phyloP scores from a whole-genome alignment of 2,797 vertebrate species.

The Melanotaenia nigrans region DNA sequence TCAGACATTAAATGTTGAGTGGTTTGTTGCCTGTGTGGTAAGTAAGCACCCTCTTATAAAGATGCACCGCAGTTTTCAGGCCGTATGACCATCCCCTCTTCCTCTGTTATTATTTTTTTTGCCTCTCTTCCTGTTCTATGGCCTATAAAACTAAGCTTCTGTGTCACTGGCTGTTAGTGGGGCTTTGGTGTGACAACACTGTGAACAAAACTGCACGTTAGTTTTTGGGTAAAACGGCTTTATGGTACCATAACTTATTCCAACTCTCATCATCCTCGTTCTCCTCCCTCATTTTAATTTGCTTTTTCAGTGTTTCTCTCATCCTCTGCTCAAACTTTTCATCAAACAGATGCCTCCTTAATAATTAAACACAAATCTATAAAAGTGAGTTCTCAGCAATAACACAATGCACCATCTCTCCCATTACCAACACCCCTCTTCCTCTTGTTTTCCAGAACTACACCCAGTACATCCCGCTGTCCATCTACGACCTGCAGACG shows the following conservation, averaged over 20 bases:
- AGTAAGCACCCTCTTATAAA: conserved; percentile 57
- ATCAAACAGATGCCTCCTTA: conserved; percentile 48
- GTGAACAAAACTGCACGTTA: conserved; percentile 7
- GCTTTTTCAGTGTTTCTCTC: conserved; percentile 3
- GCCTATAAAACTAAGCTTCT: conserved; percentile 32
- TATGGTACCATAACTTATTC: background rate
- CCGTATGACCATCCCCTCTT: conserved; percentile 35
- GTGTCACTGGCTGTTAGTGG: conserved; percentile 21
- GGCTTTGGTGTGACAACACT: conserved; percentile 4
- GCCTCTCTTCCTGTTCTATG: conserved; percentile 19
- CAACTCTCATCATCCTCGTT: conserved; percentile 8
- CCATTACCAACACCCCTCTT: background rate
- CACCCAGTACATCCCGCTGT: conserved; percentile 98
- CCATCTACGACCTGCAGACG: conserved; percentile 97
- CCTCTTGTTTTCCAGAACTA: conserved; percentile 86
- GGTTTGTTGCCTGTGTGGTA: conserved; percentile 30
- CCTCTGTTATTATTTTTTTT: conserved; percentile 5
- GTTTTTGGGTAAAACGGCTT: conserved; percentile 8
- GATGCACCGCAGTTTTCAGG: conserved; percentile 57
- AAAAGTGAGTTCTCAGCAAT: conserved; percentile 47
- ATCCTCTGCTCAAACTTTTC: conserved; percentile 15
- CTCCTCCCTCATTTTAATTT: conserved; percentile 14
- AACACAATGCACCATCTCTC: conserved; percentile 3
- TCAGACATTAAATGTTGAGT: conserved; percentile 25
- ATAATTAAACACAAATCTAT: conserved; percentile 57